phyloP scores from a whole-genome alignment of 1,140 invertebrate species.

The Penaeus japonicus region DNA sequence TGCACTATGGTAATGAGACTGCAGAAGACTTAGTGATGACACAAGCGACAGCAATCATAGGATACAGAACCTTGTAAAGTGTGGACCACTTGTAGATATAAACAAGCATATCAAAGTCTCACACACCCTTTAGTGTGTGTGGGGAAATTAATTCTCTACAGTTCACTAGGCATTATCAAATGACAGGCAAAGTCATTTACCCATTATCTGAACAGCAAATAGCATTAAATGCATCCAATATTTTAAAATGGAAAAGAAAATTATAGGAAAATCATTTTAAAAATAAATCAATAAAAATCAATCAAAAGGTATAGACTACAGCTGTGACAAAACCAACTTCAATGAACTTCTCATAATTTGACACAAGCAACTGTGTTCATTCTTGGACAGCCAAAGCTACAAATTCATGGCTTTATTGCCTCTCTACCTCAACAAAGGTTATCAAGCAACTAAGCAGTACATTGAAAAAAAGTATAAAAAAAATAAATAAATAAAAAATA shows the following conservation, averaged over 20 bases:
- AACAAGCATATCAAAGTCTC: conserved; percentile 30
- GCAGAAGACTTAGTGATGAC: conserved; percentile 10
- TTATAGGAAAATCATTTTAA: too few relatives aligned
- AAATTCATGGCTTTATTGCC: conserved; percentile 27
- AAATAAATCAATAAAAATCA: neutral
- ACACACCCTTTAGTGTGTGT: conserved; percentile 37
- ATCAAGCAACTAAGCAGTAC: conserved; percentile 56
- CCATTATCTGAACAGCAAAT: conserved; percentile 11
- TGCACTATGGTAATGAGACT: conserved; percentile 30
- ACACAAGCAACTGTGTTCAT: conserved; percentile 42
- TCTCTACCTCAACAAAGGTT: conserved; percentile 47
- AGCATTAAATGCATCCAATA: conserved; percentile 14
- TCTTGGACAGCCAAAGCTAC: conserved; percentile 54
- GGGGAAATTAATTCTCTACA: conserved; percentile 35
- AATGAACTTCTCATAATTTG: conserved; percentile 18
- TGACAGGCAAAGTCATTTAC: conserved; percentile 37
- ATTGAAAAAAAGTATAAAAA: conserved; percentile 16
- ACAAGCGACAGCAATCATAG: conserved; percentile 36
- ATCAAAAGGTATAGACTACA: conserved; percentile 42
- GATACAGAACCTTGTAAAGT: conserved; percentile 53
- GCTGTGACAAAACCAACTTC: conserved; percentile 31
- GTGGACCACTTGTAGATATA: conserved; percentile 25
- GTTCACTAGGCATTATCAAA: conserved; percentile 25
- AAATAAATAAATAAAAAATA: neutral
- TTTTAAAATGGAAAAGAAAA: neutral